Percentiles rank a stretch among this genome's conserved stretches.
Conservation (phyloP, 2,888 invertebrate species). For the Cephus spinipes region DNA sequence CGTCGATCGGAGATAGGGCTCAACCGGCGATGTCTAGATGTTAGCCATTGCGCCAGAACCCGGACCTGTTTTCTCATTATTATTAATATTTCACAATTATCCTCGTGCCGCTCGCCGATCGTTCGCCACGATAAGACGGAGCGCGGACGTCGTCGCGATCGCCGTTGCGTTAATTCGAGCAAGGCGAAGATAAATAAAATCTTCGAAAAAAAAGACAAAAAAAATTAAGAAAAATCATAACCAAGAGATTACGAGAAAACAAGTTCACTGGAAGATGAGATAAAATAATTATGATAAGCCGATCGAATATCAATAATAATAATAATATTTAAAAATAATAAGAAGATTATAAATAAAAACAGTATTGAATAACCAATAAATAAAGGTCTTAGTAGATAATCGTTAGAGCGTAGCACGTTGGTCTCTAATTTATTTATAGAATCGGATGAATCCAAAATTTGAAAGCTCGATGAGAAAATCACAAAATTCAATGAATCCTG, state of each 20-base stretch:
- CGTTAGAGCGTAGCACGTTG: background rate
- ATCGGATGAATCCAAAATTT: too few species aligned
- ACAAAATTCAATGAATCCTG: too few species aligned
- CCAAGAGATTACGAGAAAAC: background rate
- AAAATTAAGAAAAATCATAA: background rate
- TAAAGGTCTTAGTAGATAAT: background rate
- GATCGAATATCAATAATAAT: background rate
- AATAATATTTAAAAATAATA: background rate
- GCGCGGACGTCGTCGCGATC: background rate
- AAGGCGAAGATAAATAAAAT: background rate
- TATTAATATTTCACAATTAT: constrained; percentile 59
- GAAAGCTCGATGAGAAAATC: background rate
- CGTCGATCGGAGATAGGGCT: constrained; percentile 31
- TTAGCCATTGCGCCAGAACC: constrained; percentile 41
- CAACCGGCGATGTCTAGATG: constrained; percentile 32
- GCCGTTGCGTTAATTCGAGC: background rate
- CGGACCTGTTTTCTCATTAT: constrained; percentile 50
- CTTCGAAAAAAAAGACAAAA: background rate
- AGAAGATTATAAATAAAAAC: background rate
- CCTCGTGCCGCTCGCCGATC: constrained; percentile 7
- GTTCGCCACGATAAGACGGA: background rate
- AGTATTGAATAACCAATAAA: background rate
- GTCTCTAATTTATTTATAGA: too few species aligned
- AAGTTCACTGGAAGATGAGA: background rate
- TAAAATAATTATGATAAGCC: background rate